Percentiles rank a stretch among this genome's conserved stretches.
Conservation (phyloP, 2,888 invertebrate genomes). For the Xylota segnis region DNA sequence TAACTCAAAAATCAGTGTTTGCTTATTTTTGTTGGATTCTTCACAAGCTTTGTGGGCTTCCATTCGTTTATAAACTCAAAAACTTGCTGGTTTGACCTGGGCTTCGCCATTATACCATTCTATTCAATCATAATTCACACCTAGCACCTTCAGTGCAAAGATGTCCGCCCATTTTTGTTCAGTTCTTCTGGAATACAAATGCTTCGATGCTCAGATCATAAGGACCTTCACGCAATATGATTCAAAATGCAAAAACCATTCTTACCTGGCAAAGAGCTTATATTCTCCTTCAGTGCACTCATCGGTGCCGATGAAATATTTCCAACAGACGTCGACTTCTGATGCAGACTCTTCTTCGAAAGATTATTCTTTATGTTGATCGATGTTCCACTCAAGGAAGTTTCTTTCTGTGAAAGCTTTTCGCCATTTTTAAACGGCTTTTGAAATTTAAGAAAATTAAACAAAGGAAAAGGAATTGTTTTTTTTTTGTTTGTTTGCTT, state of each 20-base stretch:
- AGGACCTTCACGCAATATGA: no score
- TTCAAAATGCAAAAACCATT: slow-evolving; percentile 4
- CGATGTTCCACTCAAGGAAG: slow-evolving; percentile 55
- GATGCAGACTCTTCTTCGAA: slow-evolving; percentile 81
- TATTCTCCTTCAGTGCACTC: slow-evolving; percentile 86
- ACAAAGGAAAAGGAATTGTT: slow-evolving; percentile 20
- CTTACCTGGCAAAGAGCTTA: slow-evolving; percentile 87
- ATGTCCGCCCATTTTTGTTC: no score
- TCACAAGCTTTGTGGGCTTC: no score
- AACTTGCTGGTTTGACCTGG: no score
- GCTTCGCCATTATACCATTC: no score
- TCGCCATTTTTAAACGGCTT: slow-evolving; percentile 69
- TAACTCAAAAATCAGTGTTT: no score
- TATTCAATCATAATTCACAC: no score
- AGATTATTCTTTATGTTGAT: slow-evolving; percentile 77
- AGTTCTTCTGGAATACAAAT: no score
- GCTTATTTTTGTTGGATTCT: no score
- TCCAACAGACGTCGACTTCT: slow-evolving; percentile 83
- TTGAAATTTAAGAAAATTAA: slow-evolving; percentile 43
- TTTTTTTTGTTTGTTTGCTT: slow-evolving; percentile 23
- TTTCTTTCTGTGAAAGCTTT: slow-evolving; percentile 63
- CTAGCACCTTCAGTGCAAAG: no score
- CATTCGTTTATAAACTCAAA: no score
- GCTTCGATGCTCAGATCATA: no score
- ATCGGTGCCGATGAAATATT: slow-evolving; percentile 81